phyloP scores from a whole-genome alignment of 2,113 vertebrate species.

The Piliocolobus tephrosceles region DNA sequence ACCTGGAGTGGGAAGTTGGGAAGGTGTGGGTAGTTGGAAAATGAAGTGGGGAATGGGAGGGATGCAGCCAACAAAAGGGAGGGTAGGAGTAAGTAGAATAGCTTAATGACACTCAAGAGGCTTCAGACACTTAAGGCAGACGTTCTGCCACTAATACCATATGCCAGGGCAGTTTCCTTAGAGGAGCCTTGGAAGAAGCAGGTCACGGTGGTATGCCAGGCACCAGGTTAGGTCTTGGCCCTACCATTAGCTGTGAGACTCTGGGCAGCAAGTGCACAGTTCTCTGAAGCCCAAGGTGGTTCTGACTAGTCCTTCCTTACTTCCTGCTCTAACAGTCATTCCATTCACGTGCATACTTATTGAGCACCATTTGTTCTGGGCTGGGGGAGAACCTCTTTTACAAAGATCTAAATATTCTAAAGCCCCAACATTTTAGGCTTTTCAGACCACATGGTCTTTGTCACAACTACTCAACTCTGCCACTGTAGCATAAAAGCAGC shows the following conservation, averaged over 20 bases:
- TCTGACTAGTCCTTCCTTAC: not conserved
- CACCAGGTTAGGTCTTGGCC: not conserved
- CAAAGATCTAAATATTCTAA: slow-evolving; percentile 3
- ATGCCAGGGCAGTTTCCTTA: not conserved
- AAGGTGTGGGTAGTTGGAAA: slow-evolving; percentile 55
- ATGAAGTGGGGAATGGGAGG: not conserved
- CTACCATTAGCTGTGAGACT: not conserved
- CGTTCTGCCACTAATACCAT: not conserved
- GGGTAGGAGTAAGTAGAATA: not conserved
- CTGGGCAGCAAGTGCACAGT: not conserved
- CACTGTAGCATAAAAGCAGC: slow-evolving; percentile 9
- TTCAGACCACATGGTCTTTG: not conserved
- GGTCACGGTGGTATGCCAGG: not conserved
- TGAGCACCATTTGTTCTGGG: not conserved
- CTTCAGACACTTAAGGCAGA: not conserved
- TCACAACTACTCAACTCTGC: not conserved
- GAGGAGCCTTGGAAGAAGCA: not conserved
- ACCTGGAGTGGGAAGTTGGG: slow-evolving; percentile 41
- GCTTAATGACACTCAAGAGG: not conserved
- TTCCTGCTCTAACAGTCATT: not conserved
- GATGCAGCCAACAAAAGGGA: slow-evolving; percentile 17
- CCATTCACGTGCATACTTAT: not conserved
- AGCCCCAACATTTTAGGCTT: not conserved
- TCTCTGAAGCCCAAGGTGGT: not conserved
- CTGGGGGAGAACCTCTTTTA: not conserved